Conservation (phyloP, 1,140 invertebrate genomes). For the Lasioglossum baleicum region DNA sequence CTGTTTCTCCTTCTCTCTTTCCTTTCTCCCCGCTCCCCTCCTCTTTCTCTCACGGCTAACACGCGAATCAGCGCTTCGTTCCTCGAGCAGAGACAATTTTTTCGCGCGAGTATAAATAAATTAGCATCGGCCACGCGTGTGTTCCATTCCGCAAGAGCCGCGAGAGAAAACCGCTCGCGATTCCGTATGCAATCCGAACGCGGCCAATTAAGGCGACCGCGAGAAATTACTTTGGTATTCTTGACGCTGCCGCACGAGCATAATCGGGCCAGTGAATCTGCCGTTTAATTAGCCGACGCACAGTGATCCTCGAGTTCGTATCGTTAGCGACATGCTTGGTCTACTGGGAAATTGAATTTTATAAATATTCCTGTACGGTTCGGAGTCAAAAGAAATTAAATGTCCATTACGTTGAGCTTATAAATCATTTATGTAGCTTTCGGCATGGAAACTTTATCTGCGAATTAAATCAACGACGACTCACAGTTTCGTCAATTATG, state of each 20-base stretch:
- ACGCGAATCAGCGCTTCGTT: slow-evolving; percentile 36
- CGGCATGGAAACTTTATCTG: too few relatives aligned
- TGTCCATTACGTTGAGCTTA: too few relatives aligned
- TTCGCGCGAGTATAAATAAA: slow-evolving; percentile 26
- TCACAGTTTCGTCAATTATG: too few relatives aligned
- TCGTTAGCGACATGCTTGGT: neutral
- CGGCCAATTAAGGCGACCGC: neutral
- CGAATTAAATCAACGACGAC: too few relatives aligned
- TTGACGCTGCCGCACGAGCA: neutral
- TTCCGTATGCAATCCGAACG: neutral
- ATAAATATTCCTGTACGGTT: neutral
- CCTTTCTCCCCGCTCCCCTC: neutral
- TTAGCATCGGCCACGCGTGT: slow-evolving; percentile 6
- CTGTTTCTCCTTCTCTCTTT: too few relatives aligned
- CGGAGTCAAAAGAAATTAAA: too few relatives aligned
- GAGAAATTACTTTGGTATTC: neutral
- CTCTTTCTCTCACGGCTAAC: slow-evolving; percentile 44
- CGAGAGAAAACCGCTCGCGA: too few relatives aligned
- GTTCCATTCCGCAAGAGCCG: neutral
- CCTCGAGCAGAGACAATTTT: slow-evolving; percentile 34
- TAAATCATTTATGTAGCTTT: too few relatives aligned
- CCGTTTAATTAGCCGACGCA: neutral
- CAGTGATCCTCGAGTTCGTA: neutral
- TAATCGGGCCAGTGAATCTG: neutral
- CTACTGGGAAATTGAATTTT: too few relatives aligned